A percentile compares a stretch with the other conserved stretches of the same genome.
phyloP scores from a whole-genome alignment of 1,140 invertebrate genomes.

The Zaprionus africanus region DNA sequence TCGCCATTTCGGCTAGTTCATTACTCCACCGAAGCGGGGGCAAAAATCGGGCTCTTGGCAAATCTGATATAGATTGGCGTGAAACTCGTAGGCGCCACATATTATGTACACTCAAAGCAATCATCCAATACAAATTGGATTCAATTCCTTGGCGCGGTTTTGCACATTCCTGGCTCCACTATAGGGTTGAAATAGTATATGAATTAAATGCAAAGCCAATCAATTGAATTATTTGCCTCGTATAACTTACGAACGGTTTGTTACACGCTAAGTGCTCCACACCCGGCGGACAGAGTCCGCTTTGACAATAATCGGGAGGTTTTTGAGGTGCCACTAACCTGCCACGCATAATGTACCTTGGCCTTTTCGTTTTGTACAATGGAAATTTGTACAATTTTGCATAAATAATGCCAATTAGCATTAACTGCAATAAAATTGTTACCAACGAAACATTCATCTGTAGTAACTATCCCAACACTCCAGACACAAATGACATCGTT shows the following conservation, averaged over 20 bases:
- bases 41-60: neutral
- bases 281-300: neutral
- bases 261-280: conserved; percentile 9
- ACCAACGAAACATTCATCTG: neutral
- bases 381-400: too few species aligned
- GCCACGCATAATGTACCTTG: neutral
- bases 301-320: conserved; percentile 13
- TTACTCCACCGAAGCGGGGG: conserved; percentile 7
- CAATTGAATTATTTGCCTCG: neutral
- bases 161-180: conserved; percentile 28
- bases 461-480: neutral
- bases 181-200: neutral
- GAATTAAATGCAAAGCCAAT: neutral
- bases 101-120: neutral
- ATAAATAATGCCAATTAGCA: neutral
- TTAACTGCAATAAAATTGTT: neutral
- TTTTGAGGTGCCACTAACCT: neutral
- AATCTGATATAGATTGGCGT: too few species aligned
- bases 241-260: conserved; percentile 26
- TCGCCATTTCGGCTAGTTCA: conserved; percentile 16
- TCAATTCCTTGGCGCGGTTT: conserved; percentile 8
- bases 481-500: neutral
- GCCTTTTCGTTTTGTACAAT: neutral
- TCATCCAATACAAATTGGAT: neutral
- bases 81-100: too few species aligned